Percentiles rank a stretch among this genome's conserved stretches.
phyloP scores from a whole-genome alignment of 2,888 invertebrate species.

The Octonoba sinensis region DNA sequence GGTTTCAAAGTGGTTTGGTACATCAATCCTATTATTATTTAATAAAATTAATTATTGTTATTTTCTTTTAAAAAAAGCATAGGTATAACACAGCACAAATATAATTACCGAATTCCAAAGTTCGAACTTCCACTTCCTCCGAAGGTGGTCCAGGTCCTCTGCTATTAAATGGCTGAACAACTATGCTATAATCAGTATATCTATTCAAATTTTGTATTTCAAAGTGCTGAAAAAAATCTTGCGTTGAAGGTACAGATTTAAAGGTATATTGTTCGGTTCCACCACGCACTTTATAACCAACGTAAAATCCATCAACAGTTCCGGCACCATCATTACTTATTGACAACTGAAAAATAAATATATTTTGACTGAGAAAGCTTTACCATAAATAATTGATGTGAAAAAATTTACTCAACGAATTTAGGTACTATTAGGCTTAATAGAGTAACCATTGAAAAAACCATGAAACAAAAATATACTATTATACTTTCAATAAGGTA shows the following conservation, averaged over 20 bases:
- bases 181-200: constrained; percentile 71
- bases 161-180: constrained; percentile 71
- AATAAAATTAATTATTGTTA: no score
- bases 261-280: constrained; percentile 58
- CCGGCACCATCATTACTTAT: constrained; percentile 11
- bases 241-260: constrained; percentile 45
- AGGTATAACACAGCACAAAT: background rate
- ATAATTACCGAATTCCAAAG: constrained; percentile 48
- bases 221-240: constrained; percentile 65
- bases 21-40: no score
- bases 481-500: no score
- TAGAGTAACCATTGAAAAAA: no score
- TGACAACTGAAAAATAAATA: constrained; percentile 19
- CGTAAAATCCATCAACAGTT: constrained; percentile 48
- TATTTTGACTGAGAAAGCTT: no score
- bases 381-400: no score
- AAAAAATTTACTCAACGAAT: no score
- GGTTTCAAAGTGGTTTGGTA: background rate
- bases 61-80: no score
- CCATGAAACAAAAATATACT: no score
- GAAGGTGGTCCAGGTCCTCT: constrained; percentile 71
- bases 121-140: constrained; percentile 55
- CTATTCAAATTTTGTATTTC: constrained; percentile 70
- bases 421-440: no score
- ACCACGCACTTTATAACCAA: constrained; percentile 37